A percentile compares a stretch with the other conserved stretches of the same genome.
Conservation (phyloP, 2,888 invertebrate species). For the Amphipyra tragopoginis region DNA sequence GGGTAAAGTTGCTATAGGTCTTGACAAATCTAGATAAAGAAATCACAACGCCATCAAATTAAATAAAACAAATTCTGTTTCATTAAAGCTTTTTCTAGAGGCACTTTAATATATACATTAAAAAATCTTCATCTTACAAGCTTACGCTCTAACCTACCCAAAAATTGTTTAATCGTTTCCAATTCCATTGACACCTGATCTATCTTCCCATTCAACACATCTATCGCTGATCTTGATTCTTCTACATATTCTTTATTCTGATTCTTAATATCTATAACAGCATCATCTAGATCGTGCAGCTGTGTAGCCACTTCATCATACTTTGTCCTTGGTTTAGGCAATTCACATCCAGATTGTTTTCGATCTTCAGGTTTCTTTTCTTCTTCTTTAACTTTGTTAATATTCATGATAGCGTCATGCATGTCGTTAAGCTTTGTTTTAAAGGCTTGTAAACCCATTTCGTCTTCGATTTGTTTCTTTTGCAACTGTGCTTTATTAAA, state of each 20-base stretch:
- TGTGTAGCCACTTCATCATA: constrained; percentile 76
- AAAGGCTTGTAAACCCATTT: constrained; percentile 73
- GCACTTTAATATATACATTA: constrained; percentile 25
- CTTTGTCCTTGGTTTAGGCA: constrained; percentile 56
- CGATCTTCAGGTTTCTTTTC: constrained; percentile 40
- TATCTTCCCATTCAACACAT: constrained; percentile 77
- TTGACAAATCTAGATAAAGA: no score
- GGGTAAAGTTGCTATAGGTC: neutral
- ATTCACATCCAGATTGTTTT: constrained; percentile 33
- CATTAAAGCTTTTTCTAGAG: neutral
- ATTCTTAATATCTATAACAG: constrained; percentile 70
- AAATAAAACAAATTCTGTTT: neutral
- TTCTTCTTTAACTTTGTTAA: constrained; percentile 55
- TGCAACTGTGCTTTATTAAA: constrained; percentile 81
- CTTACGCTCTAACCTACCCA: constrained; percentile 78
- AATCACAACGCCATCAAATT: neutral
- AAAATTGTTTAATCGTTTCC: constrained; percentile 75
- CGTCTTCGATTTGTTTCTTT: constrained; percentile 78
- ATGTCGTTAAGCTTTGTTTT: constrained; percentile 78
- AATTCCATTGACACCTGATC: constrained; percentile 81
- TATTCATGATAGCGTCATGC: constrained; percentile 74
- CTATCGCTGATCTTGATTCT: constrained; percentile 70
- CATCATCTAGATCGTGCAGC: constrained; percentile 75
- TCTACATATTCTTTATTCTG: constrained; percentile 70
- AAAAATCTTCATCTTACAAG: constrained; percentile 52